Conservation (phyloP, 1,140 invertebrate genomes). For the Dryas iulia region DNA sequence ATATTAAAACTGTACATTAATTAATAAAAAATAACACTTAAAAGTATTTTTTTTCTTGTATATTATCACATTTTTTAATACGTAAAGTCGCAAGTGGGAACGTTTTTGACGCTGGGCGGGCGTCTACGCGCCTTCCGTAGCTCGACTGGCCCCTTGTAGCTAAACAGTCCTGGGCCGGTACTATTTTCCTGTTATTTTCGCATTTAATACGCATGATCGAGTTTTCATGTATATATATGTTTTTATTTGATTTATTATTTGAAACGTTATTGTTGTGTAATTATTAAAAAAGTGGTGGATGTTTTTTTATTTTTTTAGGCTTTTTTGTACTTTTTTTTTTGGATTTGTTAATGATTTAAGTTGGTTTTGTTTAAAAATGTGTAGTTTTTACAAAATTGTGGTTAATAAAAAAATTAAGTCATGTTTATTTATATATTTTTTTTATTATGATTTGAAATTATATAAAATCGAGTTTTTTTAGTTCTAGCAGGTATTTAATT, state of each 20-base stretch:
- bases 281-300: no score
- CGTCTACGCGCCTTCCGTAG: constrained; percentile 13
- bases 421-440: no score
- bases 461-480: no score
- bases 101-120: constrained; percentile 13
- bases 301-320: no score
- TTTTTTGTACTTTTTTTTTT: no score
- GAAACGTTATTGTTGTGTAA: not conserved
- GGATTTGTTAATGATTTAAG: no score
- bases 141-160: constrained; percentile 9
- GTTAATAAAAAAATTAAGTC: no score
- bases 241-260: not conserved
- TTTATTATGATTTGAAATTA: no score
- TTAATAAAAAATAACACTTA: not conserved
- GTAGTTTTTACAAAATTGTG: no score
- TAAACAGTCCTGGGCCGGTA: constrained; percentile 6
- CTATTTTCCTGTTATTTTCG: constrained; percentile 6
- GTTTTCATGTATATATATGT: not conserved
- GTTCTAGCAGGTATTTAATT: no score
- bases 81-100: not conserved
- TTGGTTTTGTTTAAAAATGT: no score
- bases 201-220: constrained; percentile 1
- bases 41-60: not conserved
- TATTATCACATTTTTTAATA: not conserved
- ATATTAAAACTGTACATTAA: not conserved